Base-by-base conservation (phyloP, 2,113 vertebrate genomes). In the Phylloscopus trochiloides region DNA sequence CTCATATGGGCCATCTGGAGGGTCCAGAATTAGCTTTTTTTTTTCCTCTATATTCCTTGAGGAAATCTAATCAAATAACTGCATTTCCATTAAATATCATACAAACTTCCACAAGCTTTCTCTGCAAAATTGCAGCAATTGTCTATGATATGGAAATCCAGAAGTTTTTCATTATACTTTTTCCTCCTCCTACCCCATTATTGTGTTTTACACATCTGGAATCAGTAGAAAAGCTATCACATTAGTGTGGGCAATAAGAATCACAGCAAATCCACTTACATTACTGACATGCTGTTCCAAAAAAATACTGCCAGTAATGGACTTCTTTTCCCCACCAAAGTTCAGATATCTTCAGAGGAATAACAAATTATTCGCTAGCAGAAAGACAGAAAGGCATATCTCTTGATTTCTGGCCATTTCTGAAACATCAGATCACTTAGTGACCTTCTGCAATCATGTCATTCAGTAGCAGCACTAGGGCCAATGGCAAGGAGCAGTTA, bases 151-250 rank as follows among this genome's bases (percentile, higher is more conserved):
- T 4, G 6, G 58, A 83, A 92, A 86, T 70, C 19, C 79, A 83
- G 40, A 88, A 92, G 86, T 82, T 95, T 96, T 76, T 48, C 83
- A 90, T 94, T 94, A 94, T 4, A 34, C 17, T 38, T 86, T 66
- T 92, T 32, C 54, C 61, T 83, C 34, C 26, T 74, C 50, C 61
- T 28, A 79, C 29, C 21, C 42, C 29, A 45, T 58, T 58, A 71
- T 48, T 70, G 57, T 34, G 66, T 74, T 92, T 90, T 90, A 63
- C 45, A 87, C 86, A 88, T 87, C 72, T 93, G 91, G 75, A 83
- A 92, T 14, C 48, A 78, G 85, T 96, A 78, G 55, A 95, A 90
- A 89, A 77, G n/a, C 68, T 54, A 79, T 31, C 71, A 22, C 38
- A 92, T 78, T 66, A 90, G 62, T 40, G 43, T 16, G 42, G 73